Percentiles rank a stretch among this genome's conserved stretches.
These are phyloP conservation scores for Limnothrissa miodon DNA, from an alignment of 2,113 vertebrate species.

Conservation along the genomic window DNA sequence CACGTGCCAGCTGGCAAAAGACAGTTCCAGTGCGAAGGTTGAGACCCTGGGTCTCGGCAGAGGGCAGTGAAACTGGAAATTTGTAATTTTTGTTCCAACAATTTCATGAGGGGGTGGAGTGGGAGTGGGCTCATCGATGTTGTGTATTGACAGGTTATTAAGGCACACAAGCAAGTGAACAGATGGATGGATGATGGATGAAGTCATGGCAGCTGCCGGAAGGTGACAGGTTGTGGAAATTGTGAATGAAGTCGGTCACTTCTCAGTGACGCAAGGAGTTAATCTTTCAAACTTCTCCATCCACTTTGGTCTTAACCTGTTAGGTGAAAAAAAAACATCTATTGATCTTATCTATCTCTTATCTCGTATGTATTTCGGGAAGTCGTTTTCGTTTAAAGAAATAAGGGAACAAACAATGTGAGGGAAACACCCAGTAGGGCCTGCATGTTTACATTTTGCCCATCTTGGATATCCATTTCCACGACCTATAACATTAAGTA, in stretches of 20 bases:
- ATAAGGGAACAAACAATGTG: too few relatives aligned
- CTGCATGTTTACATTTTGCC: too few relatives aligned
- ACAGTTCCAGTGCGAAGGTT: neutral
- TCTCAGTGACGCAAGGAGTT: slow-evolving; percentile 3
- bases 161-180: neutral
- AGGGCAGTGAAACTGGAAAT: neutral
- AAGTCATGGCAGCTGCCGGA: neutral
- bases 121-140: neutral
- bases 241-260: neutral
- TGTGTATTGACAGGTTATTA: neutral
- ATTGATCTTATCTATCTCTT: too few relatives aligned
- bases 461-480: neutral
- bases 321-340: too few relatives aligned
- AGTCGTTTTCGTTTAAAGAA: too few relatives aligned
- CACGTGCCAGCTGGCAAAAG: neutral
- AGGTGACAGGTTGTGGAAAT: neutral
- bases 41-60: neutral
- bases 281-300: neutral
- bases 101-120: neutral
- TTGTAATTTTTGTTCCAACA: neutral
- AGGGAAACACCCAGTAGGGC: too few relatives aligned
- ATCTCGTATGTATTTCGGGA: too few relatives aligned
- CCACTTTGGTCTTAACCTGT: neutral
- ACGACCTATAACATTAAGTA: neutral
- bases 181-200: too few relatives aligned